Conservation (phyloP, 2,113 vertebrate genomes). For the Capricornis sumatraensis region DNA sequence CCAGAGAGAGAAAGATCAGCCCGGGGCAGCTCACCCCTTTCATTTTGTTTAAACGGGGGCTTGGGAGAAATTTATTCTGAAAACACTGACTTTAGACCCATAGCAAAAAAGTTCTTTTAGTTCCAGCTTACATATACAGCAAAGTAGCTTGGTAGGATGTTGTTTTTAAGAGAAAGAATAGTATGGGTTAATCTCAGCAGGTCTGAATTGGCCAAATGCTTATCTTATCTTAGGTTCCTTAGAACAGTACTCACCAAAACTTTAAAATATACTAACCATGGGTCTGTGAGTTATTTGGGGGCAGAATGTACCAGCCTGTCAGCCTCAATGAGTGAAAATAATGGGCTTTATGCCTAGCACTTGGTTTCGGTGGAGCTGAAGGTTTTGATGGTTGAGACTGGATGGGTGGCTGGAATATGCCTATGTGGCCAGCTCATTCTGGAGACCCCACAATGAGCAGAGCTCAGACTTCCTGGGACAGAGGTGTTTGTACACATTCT, state of each 20-base stretch:
- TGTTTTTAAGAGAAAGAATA: not conserved
- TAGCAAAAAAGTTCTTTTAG: not conserved
- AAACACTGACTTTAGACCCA: not conserved
- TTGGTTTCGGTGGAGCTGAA: not conserved
- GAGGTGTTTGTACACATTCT: not conserved
- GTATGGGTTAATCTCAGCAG: not conserved
- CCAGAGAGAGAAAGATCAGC: not conserved
- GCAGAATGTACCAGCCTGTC: not conserved
- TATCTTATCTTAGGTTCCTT: not conserved
- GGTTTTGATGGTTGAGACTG: not conserved
- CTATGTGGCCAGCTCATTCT: not conserved
- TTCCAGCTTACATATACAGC: not conserved
- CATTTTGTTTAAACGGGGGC: not conserved
- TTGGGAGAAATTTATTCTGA: not conserved
- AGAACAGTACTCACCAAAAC: not conserved
- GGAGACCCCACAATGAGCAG: not conserved
- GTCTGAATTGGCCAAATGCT: not conserved
- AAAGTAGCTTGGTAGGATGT: not conserved
- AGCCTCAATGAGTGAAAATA: not conserved
- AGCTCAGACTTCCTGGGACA: not conserved
- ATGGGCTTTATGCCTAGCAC: not conserved
- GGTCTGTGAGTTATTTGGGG: not conserved
- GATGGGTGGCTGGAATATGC: not conserved
- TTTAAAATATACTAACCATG: not conserved
- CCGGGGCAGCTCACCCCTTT: not conserved